Percentiles rank a stretch among this genome's conserved stretches.
Conservation (phyloP, 2,113 vertebrate species). For the Lates calcarifer region DNA sequence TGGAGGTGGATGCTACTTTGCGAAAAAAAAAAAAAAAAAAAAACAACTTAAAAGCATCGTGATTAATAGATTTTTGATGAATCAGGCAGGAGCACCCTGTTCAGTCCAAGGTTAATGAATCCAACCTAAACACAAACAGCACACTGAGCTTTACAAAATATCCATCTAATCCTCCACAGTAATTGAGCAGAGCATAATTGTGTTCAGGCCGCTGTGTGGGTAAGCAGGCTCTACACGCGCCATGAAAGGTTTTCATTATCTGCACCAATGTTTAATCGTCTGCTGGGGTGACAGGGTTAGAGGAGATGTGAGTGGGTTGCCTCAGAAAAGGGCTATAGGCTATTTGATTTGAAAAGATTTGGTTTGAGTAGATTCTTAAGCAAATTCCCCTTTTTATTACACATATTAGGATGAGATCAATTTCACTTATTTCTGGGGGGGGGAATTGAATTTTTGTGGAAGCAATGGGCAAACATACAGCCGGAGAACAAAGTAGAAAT, state of each 20-base stretch:
- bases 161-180: constrained; percentile 21
- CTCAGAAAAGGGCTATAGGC: neutral
- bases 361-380: neutral
- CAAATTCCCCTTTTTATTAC: neutral
- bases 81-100: constrained; percentile 7
- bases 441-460: neutral
- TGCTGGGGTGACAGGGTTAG: constrained; percentile 20
- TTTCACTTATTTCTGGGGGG: neutral
- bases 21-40: too few species aligned
- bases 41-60: constrained; percentile 46
- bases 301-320: constrained; percentile 5
- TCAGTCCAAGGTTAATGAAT: constrained; percentile 48
- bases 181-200: constrained; percentile 31
- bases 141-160: constrained; percentile 10
- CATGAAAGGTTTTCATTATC: constrained; percentile 59
- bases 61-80: constrained; percentile 51
- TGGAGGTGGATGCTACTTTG: constrained; percentile 43
- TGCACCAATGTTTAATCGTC: constrained; percentile 40
- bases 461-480: neutral
- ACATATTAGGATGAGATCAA: neutral
- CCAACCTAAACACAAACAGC: constrained; percentile 13
- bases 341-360: neutral
- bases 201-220: constrained; percentile 37
- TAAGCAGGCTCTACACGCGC: constrained; percentile 8
- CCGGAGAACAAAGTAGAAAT: neutral